Evolutionary conservation across 2,113 vertebrate genomes (phyloP), one percentile per base, ranked within the genome.

Genomic region (Tupaia tana): DNA sequence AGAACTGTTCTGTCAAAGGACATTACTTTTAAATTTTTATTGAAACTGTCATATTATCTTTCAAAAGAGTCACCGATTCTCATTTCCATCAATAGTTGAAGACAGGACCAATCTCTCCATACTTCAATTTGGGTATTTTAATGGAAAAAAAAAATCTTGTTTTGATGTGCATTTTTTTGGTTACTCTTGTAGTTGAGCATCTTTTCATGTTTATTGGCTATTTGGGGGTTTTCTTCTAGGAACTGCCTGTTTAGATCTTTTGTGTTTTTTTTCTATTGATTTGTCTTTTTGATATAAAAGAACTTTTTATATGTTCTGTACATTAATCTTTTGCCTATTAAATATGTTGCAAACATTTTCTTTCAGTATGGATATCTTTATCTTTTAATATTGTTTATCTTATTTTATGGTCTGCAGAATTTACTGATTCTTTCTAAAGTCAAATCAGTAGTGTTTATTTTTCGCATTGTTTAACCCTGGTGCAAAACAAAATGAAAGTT

Each of bases 311-410:
- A 81, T 61, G 9, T 56, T 54, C 4, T 66, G 24, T 58, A 61
- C 22, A 70, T 94, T 94, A 75, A n/a, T n/a, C 86, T 67, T 67
- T 89, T 71, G 13, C 43, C 63, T 83, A 75, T 59, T 81, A 80
- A 85, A 70, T 81, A n/a, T 43, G 24, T 61, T 54, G 54, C 24
- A 84, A 84, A 77, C 84, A 91, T 91, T 94, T 95, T 66, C 20
- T 90, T 7, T 31, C 8, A 71, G 25, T 15, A 19, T 25, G 24
- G 83, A 43, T 43, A 43, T 24, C 43, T 16, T 90, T 79, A 73
- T 86, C 31, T 94, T 87, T 92, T 80, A 89, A 31, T 74, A 82
- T 69, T 82, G n/a, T 70, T 94, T 80, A 71, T 91, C 25, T 70
- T 91, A 95, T 71, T 93, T 84, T 84, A 74, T 89, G 31, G 2